Evolutionary conservation across 2,888 invertebrate species (phyloP), one percentile per base, ranked within the genome.

Genomic region (Synergus itoensis): DNA sequence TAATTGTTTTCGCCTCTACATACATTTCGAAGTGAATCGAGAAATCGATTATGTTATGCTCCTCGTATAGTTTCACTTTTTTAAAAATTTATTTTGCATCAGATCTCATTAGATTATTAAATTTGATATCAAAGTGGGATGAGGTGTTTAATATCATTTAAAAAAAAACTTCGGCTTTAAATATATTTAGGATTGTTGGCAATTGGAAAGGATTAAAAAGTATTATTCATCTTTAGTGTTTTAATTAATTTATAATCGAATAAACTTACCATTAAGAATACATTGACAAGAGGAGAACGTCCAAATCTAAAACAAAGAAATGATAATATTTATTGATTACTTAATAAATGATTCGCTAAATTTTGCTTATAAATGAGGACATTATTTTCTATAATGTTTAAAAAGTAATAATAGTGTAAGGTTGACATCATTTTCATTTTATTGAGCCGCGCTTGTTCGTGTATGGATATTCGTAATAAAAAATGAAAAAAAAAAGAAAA

Each of bases 1-100:
- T 87, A 87, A 88, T 88, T 88, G 84, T 88, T 88, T 87, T 86
- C 65, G 81, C 81, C 83, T 81, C 82, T 79, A 80, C 78, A 77
- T 77, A 82, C 83, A 80, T 79, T 80, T 84, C 67, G 21, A 67
- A 11, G 18, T 14, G 21, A n/a, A 57, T 75, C 0, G 57, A 40
- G n/a, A 53, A 60, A 78, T 9, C 57, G 21, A 63, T 53, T 64
- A 18, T 60, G 45, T 21, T 21, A 11, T 3, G 12, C 53, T n/a
- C 28, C 1, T n/a, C 0, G 16, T 14, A 48, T 16, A 48, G 48
- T 48, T 48, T 28, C 28, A 28, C 28, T 28, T 28, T 28, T 28
- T 28, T 28, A 28, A 21, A 21, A 21, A 28, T 28, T 1, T 28
- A 28, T 28, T 28, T 28, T 28, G 28, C 28, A 28, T 28, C 28